Evolutionary conservation across 1,140 invertebrate species (phyloP), one percentile per base, ranked within the genome.

Genomic region (Scaptomyza pallida): DNA sequence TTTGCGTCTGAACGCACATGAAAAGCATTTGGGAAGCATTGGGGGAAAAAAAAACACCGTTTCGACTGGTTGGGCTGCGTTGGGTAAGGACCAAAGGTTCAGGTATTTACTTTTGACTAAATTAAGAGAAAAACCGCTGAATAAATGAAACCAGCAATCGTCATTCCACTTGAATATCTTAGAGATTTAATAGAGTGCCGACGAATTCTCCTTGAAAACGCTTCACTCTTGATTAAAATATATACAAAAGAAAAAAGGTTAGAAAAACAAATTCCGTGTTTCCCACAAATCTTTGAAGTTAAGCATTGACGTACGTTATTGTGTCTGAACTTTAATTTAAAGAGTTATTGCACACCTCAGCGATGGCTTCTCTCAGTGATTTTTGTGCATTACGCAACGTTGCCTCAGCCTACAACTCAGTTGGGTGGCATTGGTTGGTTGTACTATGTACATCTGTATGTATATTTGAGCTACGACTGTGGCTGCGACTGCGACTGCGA

Each of bases 1-100:
- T 86, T 86, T 85, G 76, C 77, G 69, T 73, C 73, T 80, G 56
- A 77, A 67, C 81, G 80, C 80, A 85, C 80, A 77, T 67, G 80
- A 85, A 85, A 86, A 70, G 81, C 72, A 45, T 67, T 79, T 57
- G 67, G 23, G 5, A 26, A n/a, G n/a, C n/a, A n/a, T n/a, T n/a
- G n/a, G n/a, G n/a, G n/a, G n/a, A n/a, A n/a, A n/a, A n/a, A n/a
- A n/a, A 45, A 62, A 62, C 3, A 54, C 33, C 48, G n/a, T 52
- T 60, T 30, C 41, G 17, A 45, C 41, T 33, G 23, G 23, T 5
- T 1, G 45, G 13, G 15, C 37, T 15, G 40, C 50, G 55, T n/a
- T n/a, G n/a, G n/a, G 23, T 21, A 26, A 30, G 23, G 54, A 26
- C 37, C 23, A 23, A n/a, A 15, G 40, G 9, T 12, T 41, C 23